Evolutionary conservation across 2,888 invertebrate species (phyloP).

Genomic region (Nycteola revayana): DNA sequence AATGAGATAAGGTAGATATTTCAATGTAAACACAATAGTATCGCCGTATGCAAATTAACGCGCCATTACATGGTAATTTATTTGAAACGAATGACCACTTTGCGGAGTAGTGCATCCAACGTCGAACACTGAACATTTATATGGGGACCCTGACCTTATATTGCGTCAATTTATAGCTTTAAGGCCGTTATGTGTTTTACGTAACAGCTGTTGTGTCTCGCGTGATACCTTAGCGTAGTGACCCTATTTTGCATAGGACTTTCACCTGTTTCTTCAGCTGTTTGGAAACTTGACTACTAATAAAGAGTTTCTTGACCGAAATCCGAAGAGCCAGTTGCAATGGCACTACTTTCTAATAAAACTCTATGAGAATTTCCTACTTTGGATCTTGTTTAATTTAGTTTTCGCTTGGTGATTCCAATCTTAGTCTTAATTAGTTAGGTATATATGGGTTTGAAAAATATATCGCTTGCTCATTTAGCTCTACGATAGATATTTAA

Average conservation of each 20-base stretch:
- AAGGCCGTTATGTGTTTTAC: conserved; percentile 72
- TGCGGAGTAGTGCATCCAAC: conserved; percentile 75
- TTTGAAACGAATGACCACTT: conserved; percentile 82
- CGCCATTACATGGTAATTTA: conserved; percentile 82
- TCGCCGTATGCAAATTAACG: conserved; percentile 75
- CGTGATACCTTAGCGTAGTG: conserved; percentile 58
- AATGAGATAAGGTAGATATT: conserved; percentile 48
- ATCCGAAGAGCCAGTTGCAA: conserved; percentile 8
- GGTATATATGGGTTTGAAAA: no score
- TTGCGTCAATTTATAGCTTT: conserved; percentile 77
- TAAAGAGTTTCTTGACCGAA: conserved; percentile 33
- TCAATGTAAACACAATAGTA: conserved; percentile 35
- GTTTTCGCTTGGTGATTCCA: no score
- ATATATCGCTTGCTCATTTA: no score
- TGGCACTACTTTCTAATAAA: conserved; percentile 16
- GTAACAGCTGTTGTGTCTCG: conserved; percentile 71
- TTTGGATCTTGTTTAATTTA: no score
- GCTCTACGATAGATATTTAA: no score
- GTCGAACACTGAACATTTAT: conserved; percentile 73
- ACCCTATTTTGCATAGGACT: conserved; percentile 65
- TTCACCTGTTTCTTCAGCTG: conserved; percentile 57
- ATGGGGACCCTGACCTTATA: conserved; percentile 81
- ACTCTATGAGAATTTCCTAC: no score
- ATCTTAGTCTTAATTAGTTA: no score
- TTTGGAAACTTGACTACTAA: conserved; percentile 35